These are phyloP conservation scores for Erannis defoliaria DNA, from an alignment of 2,888 invertebrate species.

Conservation along the genomic window DNA sequence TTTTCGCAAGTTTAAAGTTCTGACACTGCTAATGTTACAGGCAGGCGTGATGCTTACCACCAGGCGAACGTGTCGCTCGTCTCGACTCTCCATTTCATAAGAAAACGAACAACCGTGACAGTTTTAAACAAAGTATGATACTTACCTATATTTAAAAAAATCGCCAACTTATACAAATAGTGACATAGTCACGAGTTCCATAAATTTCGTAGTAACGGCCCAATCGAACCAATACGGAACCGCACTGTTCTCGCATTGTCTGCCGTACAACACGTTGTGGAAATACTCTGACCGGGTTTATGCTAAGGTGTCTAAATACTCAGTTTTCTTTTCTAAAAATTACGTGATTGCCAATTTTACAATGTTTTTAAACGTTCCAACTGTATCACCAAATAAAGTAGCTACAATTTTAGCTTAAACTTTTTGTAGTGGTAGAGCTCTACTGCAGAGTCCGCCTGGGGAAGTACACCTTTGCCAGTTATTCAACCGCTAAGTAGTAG, in stretches of 20 bases:
- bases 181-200: background rate
- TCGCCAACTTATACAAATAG: background rate
- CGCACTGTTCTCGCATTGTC: conserved; percentile 44
- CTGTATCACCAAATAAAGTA: conserved; percentile 9
- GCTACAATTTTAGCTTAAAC: background rate
- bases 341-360: conserved; percentile 22
- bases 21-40: too few species aligned
- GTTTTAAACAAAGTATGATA: too few species aligned
- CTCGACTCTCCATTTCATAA: too few species aligned
- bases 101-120: too few species aligned
- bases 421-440: too few species aligned
- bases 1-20: too few species aligned
- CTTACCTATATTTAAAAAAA: background rate
- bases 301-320: conserved; percentile 37
- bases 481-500: too few species aligned
- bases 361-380: conserved; percentile 14
- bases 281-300: conserved; percentile 36
- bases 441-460: too few species aligned
- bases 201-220: conserved; percentile 36
- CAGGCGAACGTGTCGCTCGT: too few species aligned
- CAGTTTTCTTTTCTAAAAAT: conserved; percentile 25
- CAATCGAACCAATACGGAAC: conserved; percentile 43
- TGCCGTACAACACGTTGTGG: conserved; percentile 33
- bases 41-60: too few species aligned
- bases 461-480: too few species aligned